phyloP scores from a whole-genome alignment of 2,797 vertebrate species.

The Poeciliopsis infans region DNA sequence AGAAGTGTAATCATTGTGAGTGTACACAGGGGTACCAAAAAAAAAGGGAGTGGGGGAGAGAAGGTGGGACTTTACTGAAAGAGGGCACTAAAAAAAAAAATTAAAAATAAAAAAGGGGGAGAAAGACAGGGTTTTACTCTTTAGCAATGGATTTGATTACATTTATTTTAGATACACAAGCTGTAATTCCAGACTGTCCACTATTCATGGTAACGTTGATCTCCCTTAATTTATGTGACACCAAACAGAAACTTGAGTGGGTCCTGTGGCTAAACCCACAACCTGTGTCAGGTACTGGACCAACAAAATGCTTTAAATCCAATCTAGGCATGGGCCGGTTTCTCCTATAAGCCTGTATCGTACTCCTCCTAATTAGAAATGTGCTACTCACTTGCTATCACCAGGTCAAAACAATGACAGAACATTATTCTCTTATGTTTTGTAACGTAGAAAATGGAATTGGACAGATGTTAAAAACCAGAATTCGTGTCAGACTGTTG shows the following conservation, averaged over 20 bases:
- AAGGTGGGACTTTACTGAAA: constrained; percentile 43
- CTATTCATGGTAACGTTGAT: constrained; percentile 20
- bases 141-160: constrained; percentile 8
- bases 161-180: constrained; percentile 11
- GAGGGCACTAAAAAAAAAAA: constrained; percentile 23
- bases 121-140: constrained; percentile 51
- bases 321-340: neutral
- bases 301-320: neutral
- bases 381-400: neutral
- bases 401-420: neutral
- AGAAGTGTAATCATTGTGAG: constrained; percentile 66
- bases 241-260: constrained; percentile 35
- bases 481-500: neutral
- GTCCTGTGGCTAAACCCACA: constrained; percentile 20
- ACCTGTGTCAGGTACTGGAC: constrained; percentile 34
- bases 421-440: neutral
- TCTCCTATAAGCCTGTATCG: neutral
- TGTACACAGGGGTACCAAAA: constrained; percentile 60
- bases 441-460: neutral
- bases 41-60: constrained; percentile 4
- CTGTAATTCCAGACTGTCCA: constrained; percentile 30
- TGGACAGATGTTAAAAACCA: neutral
- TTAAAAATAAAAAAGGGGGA: neutral
- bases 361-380: neutral
- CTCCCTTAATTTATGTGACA: constrained; percentile 24